Percentiles rank a stretch among this genome's conserved stretches.
Conservation (phyloP, 2,888 invertebrate species). For the Empis livida region DNA sequence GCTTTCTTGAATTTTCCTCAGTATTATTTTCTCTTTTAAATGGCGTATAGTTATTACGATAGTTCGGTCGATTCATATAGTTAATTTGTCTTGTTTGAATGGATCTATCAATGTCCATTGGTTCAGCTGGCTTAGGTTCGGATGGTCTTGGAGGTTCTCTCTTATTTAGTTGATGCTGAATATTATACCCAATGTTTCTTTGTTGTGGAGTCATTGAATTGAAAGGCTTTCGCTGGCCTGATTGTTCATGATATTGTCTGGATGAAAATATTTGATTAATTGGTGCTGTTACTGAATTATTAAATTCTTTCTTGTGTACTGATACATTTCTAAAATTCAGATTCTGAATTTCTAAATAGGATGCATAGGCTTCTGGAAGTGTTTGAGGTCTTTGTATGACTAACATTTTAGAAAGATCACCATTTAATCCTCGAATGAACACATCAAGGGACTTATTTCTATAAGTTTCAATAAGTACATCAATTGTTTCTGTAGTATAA, state of each 20-base stretch:
- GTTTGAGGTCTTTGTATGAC: slow-evolving; percentile 8
- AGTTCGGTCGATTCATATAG: slow-evolving; percentile 5
- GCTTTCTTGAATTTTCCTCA: background rate
- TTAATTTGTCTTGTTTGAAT: slow-evolving; percentile 4
- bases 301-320: background rate
- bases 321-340: background rate
- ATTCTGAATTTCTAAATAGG: slow-evolving; percentile 2
- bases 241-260: background rate
- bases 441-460: slow-evolving; percentile 7
- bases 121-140: slow-evolving; percentile 2
- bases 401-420: slow-evolving; percentile 6
- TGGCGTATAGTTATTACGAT: background rate
- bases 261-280: background rate
- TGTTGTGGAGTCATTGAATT: background rate
- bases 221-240: background rate
- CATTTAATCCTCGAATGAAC: slow-evolving; percentile 8
- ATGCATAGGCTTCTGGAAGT: slow-evolving; percentile 9
- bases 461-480: slow-evolving; percentile 6
- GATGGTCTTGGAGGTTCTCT: background rate
- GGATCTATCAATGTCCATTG: slow-evolving; percentile 5
- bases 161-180: background rate
- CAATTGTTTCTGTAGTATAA: slow-evolving; percentile 7
- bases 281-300: background rate
- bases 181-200: background rate
- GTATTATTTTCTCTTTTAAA: background rate